Percentiles rank a stretch among this genome's conserved stretches.
These are phyloP conservation scores for Trissolcus brochymenae DNA, from an alignment of 2,888 invertebrate species.

Conservation along the genomic window DNA sequence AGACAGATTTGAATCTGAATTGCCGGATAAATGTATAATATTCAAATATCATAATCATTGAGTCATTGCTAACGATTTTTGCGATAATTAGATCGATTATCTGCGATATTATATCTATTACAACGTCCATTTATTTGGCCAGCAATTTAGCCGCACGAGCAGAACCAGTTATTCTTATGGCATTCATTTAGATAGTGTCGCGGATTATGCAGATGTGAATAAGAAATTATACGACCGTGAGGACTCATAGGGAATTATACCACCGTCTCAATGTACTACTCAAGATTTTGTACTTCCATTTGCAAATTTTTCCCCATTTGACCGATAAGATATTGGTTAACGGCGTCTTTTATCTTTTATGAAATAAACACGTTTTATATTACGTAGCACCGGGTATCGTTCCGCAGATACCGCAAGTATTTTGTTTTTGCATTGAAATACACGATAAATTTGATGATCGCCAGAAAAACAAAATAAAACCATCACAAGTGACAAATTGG, in stretches of 20 bases:
- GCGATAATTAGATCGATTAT: conserved; percentile 43
- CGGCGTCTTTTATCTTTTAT: conserved; percentile 44
- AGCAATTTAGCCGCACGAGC: conserved; percentile 53
- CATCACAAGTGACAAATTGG: too few relatives aligned
- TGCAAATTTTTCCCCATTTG: conserved; percentile 43
- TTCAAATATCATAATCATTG: conserved; percentile 1
- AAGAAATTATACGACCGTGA: conserved; percentile 51
- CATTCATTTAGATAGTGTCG: conserved; percentile 58
- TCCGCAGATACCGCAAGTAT: conserved; percentile 8
- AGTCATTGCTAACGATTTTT: conserved; percentile 14
- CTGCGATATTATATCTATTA: conserved; percentile 50
- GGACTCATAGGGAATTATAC: conserved; percentile 46
- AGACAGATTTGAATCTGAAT: neutral
- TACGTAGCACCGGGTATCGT: conserved; percentile 20
- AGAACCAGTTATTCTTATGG: conserved; percentile 54
- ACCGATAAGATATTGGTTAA: conserved; percentile 50
- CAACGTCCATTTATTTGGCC: conserved; percentile 43
- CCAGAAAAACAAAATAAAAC: too few relatives aligned
- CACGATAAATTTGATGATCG: too few relatives aligned
- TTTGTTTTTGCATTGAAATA: conserved; percentile 11
- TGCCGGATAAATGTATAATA: neutral
- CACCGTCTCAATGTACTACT: conserved; percentile 28
- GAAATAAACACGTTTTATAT: conserved; percentile 45
- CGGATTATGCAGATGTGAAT: conserved; percentile 56
- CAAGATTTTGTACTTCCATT: conserved; percentile 51